These are phyloP conservation scores for Glandiceps talaboti DNA, from an alignment of 53 echinoderm and acorn worm species.

Conservation along the genomic window DNA sequence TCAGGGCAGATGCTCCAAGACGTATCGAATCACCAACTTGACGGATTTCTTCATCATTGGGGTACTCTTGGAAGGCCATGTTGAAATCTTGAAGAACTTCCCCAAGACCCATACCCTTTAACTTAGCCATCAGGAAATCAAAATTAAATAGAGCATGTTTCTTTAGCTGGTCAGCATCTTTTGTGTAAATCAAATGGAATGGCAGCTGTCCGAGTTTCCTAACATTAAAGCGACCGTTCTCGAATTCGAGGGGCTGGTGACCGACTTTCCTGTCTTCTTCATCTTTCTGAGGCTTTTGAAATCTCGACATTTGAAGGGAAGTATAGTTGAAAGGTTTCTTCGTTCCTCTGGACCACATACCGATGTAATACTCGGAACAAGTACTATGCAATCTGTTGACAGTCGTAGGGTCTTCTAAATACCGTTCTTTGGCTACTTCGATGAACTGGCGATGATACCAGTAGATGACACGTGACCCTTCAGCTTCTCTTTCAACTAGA, in stretches of 20 bases:
- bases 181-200: constrained; percentile 21
- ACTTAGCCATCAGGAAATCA: constrained; percentile 20
- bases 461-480: too few species aligned
- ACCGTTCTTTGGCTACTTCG: constrained; percentile 25
- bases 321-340: constrained; percentile 28
- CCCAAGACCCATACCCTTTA: constrained; percentile 18
- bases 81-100: constrained; percentile 25
- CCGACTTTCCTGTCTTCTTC: constrained; percentile 27
- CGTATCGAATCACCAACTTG: constrained; percentile 16
- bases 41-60: constrained; percentile 9
- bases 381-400: constrained; percentile 9
- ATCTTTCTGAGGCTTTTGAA: constrained; percentile 14
- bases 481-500: too few species aligned
- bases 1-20: constrained; percentile 16
- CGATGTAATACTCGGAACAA: constrained; percentile 20
- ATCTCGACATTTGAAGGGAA: constrained; percentile 15
- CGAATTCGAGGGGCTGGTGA: constrained; percentile 19
- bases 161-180: constrained; percentile 10
- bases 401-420: constrained; percentile 8
- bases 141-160: constrained; percentile 19
- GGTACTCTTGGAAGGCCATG: constrained; percentile 16
- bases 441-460: too few species aligned
- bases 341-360: constrained; percentile 17
- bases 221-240: constrained; percentile 8
- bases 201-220: constrained; percentile 28